Base-by-base conservation (phyloP, 2,797 vertebrate species). In the Rallus crepitans region DNA sequence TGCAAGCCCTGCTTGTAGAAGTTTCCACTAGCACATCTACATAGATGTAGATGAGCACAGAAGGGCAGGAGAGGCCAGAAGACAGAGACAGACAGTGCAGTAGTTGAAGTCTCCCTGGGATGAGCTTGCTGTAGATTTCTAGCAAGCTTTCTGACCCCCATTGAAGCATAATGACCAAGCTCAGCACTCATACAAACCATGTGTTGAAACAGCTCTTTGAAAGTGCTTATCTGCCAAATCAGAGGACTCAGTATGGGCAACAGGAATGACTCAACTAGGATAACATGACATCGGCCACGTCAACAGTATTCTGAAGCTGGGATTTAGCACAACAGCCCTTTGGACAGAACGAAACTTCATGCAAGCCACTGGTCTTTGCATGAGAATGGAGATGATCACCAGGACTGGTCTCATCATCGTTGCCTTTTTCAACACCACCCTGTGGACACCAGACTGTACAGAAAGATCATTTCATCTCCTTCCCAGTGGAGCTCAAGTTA, bases 11-110 rank as follows among this genome's bases (percentile, higher is more conserved):
- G 24, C 35, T 56, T 37, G 19, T 35, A 52, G 31, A 39, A 85
- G 35, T 83, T 94, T 78, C 79, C 2, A 0, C 76, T 28, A 70
- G 37, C 72, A 86, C 57, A 30, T 24, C 21, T 42, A 42, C 57
- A 69, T 56, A 61, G 75, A 35, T 28, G 63, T 33, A 56, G 77
- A 56, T 48, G 31, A 94, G 45, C 42, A 47, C 15, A 16, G 33
- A 55, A 93, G 82, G 75, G 75, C 89, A 95, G 55, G 33, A 75
- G 53, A 93, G 91, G 76, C 91, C 76, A 88, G 72, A n/a, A 56
- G 52, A 53, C 0, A 0, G 7, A 64, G 64, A 37, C 12, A 59
- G 69, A 19, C 1, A 1, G 24, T 1, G 12, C 39, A 37, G 79
- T 3, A 71, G 72, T 60, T 64, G 35, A 68, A 71, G 15, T 19